Percentiles rank a stretch among this genome's conserved stretches.
Evolutionary conservation across 2,888 invertebrate genomes (phyloP).

Genomic region (Campoplex capitator): DNA sequence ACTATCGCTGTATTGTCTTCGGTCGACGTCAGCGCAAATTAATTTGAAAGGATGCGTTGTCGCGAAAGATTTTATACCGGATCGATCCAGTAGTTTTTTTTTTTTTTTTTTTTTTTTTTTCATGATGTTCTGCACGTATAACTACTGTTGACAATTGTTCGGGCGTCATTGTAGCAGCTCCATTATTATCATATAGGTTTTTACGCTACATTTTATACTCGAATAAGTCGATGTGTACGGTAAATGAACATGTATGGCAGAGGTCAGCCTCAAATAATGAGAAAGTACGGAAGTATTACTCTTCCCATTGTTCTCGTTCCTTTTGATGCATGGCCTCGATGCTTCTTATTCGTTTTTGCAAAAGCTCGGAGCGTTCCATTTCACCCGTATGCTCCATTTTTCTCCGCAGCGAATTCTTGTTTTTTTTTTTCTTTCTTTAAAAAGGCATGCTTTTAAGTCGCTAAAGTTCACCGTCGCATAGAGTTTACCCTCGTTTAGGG

Average conservation of each 20-base stretch:
- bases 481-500: not conserved
- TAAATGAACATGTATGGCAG: slow-evolving; percentile 20
- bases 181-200: not conserved
- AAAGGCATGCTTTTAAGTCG: not conserved
- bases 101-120: not conserved
- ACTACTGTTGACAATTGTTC: too few species aligned
- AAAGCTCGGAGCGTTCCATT: not conserved
- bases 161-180: not conserved
- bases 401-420: not conserved
- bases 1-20: not conserved
- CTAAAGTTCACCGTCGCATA: not conserved
- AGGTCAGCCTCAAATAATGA: slow-evolving; percentile 26
- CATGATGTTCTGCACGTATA: not conserved
- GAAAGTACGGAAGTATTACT: slow-evolving; percentile 8
- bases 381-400: slow-evolving; percentile 5
- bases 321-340: slow-evolving; percentile 10
- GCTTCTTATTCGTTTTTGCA: slow-evolving; percentile 22
- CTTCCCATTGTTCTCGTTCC: slow-evolving; percentile 20
- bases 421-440: not conserved
- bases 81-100: slow-evolving; percentile 5
- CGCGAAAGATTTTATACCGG: not conserved
- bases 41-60: not conserved
- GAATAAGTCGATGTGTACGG: not conserved
- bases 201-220: not conserved
- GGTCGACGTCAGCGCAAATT: slow-evolving; percentile 13